Base-by-base conservation (phyloP, 2,797 vertebrate genomes). In the Gephyroberyx darwinii region DNA sequence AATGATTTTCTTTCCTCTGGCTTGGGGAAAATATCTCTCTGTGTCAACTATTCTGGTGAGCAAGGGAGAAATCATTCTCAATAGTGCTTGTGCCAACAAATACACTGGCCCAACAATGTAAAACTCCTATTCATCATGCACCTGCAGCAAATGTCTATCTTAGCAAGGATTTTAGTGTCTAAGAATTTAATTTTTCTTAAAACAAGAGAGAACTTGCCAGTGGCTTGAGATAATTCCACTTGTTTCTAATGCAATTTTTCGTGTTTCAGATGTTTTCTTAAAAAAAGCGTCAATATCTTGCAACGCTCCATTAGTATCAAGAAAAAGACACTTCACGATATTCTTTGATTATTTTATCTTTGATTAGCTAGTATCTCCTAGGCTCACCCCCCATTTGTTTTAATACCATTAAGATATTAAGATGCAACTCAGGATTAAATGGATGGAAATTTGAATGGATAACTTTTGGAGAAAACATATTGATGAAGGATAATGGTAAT, bases 11-110 rank as follows among this genome's bases (percentile, higher is more conserved):
- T 69, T 71, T 72, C 74, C 41, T 78, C 69, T 75, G 71, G 73
- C 75, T 84, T 67, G 39, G 66, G 77, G 84, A 74, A 78, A 82
- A 74, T 80, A 74, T 88, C 67, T 82, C 51, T 65, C 64, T 82
- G 65, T 81, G 63, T 8, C 68, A 78, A 86, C 88, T 80, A 80
- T 74, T 74, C 53, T 47, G n/a, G 51, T 35, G 58, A 64, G 55
- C 67, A 68, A 59, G 65, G 52, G 55, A 77, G 53, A 71, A 68
- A 82, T 59, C 8, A 59, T 51, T 79, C 45, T 84, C 57, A 37
- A 8, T 33, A 45, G 58, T 48, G 59, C 45, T 13, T n/a, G 59
- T 67, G 65, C 48, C 65, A 63, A 53, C 64, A 57, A 60, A 76
- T 81, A 51, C 48, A 58, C 35, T 43, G 57, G 37, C 54, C 39